Evolutionary conservation across 1,140 invertebrate species (phyloP).

Genomic region (Conopomorpha cramerella): DNA sequence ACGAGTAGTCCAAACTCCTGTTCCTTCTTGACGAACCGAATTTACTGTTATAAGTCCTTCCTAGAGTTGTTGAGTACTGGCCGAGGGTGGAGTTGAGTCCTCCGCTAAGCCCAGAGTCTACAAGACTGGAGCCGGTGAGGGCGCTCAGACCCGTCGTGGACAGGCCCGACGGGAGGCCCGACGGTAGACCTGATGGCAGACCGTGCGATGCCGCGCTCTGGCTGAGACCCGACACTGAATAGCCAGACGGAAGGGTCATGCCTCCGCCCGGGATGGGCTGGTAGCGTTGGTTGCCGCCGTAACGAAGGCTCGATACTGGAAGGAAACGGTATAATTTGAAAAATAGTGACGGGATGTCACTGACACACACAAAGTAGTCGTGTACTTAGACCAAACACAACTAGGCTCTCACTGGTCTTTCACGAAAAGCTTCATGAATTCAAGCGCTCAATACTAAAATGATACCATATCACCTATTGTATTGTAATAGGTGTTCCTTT

Average conservation of each 20-base stretch:
- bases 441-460: too few species aligned
- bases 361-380: too few species aligned
- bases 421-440: too few species aligned
- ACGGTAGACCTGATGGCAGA: slow-evolving; percentile 36
- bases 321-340: too few species aligned
- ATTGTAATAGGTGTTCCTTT: too few species aligned
- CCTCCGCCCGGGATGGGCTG: slow-evolving; percentile 44
- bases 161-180: slow-evolving; percentile 34
- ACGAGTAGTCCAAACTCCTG: slow-evolving; percentile 85
- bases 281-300: slow-evolving; percentile 31
- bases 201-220: too few species aligned
- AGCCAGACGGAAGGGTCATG: slow-evolving; percentile 25
- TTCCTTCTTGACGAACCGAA: slow-evolving; percentile 66
- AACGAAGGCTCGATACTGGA: too few species aligned
- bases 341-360: too few species aligned
- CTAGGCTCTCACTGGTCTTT: too few species aligned
- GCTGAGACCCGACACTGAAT: slow-evolving; percentile 23
- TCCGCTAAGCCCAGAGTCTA: slow-evolving; percentile 29
- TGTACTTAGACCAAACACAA: too few species aligned
- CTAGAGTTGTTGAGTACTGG: slow-evolving; percentile 61
- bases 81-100: slow-evolving; percentile 38
- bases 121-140: slow-evolving; percentile 30
- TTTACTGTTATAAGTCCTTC: slow-evolving; percentile 40
- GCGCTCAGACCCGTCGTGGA: slow-evolving; percentile 44
- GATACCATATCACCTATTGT: too few species aligned